Evolutionary conservation across 2,113 vertebrate species (phyloP).

Genomic region (Cynopterus brachyotis): DNA sequence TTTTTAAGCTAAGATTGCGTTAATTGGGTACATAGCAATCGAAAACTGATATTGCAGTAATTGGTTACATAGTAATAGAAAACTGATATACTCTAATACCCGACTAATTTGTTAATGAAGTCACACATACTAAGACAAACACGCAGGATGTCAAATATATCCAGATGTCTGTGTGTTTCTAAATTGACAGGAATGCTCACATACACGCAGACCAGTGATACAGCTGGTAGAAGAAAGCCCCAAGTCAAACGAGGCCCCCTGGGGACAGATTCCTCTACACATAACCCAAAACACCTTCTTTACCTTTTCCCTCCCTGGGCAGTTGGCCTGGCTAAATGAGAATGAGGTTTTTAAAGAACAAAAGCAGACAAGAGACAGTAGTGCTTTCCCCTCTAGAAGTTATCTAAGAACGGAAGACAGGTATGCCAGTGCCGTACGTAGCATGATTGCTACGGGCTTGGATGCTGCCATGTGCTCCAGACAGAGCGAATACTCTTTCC

Average conservation of each 20-base stretch:
- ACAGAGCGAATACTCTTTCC: not conserved
- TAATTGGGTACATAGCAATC: too few relatives aligned
- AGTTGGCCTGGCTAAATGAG: not conserved
- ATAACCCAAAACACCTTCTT: not conserved
- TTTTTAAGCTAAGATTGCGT: not conserved
- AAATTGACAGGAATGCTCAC: not conserved
- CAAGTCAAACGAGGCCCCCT: not conserved
- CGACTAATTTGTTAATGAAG: not conserved
- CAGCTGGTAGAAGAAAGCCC: not conserved
- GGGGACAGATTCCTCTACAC: not conserved
- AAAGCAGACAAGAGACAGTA: not conserved
- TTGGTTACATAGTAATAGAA: not conserved
- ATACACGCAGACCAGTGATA: not conserved
- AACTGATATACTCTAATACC: not conserved
- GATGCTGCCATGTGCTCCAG: not conserved
- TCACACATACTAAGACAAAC: not conserved
- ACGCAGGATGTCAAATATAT: not conserved
- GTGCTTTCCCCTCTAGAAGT: not conserved
- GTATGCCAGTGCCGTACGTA: not conserved
- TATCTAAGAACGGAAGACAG: not conserved
- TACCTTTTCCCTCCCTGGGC: not conserved
- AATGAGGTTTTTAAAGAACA: not conserved
- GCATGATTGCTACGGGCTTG: not conserved
- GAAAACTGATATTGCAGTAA: too few relatives aligned
- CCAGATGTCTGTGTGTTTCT: not conserved